Percentiles rank a stretch among this genome's conserved stretches.
These are phyloP conservation scores for Rhabdomys pumilio DNA, from an alignment of 2,797 vertebrate genomes.

Conservation along the genomic window DNA sequence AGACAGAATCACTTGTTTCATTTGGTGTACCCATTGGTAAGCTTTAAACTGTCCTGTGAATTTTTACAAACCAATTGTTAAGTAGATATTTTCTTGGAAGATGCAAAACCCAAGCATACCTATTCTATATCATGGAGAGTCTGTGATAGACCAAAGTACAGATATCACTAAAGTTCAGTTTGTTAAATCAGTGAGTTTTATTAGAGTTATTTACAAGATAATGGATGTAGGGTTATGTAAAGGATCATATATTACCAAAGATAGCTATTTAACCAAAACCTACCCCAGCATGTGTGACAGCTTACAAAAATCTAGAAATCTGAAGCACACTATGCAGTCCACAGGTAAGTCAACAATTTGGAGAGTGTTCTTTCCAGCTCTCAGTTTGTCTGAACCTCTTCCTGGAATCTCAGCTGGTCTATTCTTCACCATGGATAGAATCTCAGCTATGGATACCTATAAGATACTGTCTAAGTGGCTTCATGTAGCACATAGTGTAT, in stretches of 20 bases:
- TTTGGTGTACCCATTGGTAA: neutral
- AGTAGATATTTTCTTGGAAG: neutral
- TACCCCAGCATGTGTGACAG: neutral
- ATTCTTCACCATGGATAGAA: neutral
- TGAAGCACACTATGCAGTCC: neutral
- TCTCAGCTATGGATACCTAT: neutral
- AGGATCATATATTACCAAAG: neutral
- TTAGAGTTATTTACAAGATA: neutral
- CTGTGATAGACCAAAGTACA: neutral
- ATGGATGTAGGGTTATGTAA: neutral
- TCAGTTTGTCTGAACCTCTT: neutral
- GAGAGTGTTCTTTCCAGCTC: neutral
- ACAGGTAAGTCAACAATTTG: neutral
- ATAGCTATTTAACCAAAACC: neutral
- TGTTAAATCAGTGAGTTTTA: neutral
- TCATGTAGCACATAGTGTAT: neutral
- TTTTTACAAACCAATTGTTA: neutral
- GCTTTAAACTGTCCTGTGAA: neutral
- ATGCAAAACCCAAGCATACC: neutral
- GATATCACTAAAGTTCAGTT: neutral
- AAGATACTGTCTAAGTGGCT: neutral
- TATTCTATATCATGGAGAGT: too few species aligned
- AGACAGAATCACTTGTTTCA: neutral
- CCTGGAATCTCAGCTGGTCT: neutral
- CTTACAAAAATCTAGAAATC: neutral